Base-by-base conservation (phyloP, 2,888 invertebrate genomes). In the Phoronis australis region DNA sequence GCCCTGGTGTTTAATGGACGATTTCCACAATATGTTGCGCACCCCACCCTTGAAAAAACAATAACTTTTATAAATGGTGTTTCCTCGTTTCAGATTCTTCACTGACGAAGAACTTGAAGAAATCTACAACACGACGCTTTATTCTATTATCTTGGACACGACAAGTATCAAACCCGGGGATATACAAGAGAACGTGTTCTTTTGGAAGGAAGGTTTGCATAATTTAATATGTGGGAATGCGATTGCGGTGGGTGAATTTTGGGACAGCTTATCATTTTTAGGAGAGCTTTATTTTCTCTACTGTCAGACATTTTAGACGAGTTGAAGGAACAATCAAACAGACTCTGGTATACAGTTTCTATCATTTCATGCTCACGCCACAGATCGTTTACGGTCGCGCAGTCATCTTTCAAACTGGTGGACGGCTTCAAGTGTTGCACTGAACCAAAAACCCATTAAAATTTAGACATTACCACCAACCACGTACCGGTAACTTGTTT, bases 191-290 rank as follows among this genome's bases (percentile, higher is more conserved):
- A 44, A 60, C 38, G 53, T 56, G 4, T 62, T 62, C 38, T 44
- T 47, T 2, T 60, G 57, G 47, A 41, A 46, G 37, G 45, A 51
- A 31, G 27, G 25, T 44, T 37, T 9, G 24, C 27, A 90, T 90
- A 24, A n/a, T n/a, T 83, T 96, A 52, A 96, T 97, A 71, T 88
- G 87, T 0, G 80, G 80, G 25, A 84, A 85, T 47, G 96, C 97
- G 78, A 88, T 97, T 3, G 83, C n/a, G n/a, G n/a, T n/a, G n/a
- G n/a, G n/a, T n/a, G n/a, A n/a, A n/a, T n/a, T n/a, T n/a, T n/a
- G n/a, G n/a, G n/a, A n/a, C n/a, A n/a, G n/a, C n/a, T n/a, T n/a
- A n/a, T n/a, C n/a, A n/a, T n/a, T n/a, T n/a, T n/a, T n/a, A n/a
- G n/a, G n/a, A n/a, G n/a, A n/a, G n/a, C n/a, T n/a, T n/a, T n/a